These are phyloP conservation scores for Morelia viridis DNA, from an alignment of 2,797 vertebrate genomes.

Conservation along the genomic window DNA sequence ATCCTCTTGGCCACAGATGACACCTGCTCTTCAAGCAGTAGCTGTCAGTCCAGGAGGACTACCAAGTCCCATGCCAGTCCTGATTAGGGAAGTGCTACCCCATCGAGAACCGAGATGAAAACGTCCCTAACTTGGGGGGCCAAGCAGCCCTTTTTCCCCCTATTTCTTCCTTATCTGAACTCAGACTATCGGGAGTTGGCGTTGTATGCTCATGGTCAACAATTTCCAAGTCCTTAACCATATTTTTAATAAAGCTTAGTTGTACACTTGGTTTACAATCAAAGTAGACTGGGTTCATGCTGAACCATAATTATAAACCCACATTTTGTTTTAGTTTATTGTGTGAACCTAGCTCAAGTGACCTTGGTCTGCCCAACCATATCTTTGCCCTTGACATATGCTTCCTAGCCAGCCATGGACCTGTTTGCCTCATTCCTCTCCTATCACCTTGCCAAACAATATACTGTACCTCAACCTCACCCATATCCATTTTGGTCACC, in stretches of 20 bases:
- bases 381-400: background rate
- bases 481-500: conserved; percentile 59
- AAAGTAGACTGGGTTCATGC: background rate
- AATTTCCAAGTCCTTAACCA: background rate
- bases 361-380: background rate
- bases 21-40: too few relatives aligned
- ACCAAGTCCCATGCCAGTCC: too few relatives aligned
- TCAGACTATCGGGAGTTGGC: background rate
- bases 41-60: too few relatives aligned
- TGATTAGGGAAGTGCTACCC: too few relatives aligned
- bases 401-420: background rate
- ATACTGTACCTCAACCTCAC: conserved; percentile 47
- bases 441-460: background rate
- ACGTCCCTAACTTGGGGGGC: too few relatives aligned
- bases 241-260: background rate
- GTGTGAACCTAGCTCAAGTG: background rate
- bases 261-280: background rate
- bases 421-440: background rate
- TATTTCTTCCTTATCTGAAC: too few relatives aligned
- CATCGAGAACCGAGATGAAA: too few relatives aligned
- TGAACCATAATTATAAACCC: background rate
- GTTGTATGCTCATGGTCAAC: background rate
- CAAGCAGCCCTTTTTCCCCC: too few relatives aligned
- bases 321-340: background rate
- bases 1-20: too few relatives aligned